Conservation (phyloP, 2,113 vertebrate species). For the Trogon melanurus region DNA sequence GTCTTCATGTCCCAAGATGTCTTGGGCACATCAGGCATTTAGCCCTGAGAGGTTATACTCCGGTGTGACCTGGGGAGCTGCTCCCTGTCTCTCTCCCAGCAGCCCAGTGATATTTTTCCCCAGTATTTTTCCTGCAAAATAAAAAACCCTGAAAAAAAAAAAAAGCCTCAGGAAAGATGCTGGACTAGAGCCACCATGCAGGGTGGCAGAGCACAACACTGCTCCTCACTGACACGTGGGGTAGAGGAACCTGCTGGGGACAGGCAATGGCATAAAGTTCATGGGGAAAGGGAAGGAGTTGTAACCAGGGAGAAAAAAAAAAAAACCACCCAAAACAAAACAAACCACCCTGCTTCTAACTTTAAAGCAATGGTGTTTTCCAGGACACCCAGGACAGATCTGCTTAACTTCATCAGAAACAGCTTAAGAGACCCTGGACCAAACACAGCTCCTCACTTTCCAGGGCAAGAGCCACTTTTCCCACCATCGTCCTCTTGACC, state of each 20-base stretch:
- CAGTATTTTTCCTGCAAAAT: constrained; percentile 38
- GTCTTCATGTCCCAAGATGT: background rate
- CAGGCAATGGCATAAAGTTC: background rate
- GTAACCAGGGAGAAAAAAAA: background rate
- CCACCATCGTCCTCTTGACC: too few relatives aligned
- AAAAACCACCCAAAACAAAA: background rate
- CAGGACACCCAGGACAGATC: background rate
- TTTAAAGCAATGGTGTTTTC: background rate
- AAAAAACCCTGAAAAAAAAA: background rate
- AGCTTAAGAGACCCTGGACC: background rate
- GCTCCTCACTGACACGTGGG: background rate
- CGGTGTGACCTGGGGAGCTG: background rate
- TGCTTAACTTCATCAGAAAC: background rate
- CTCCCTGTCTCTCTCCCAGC: background rate
- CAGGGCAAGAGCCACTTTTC: fast-evolving
- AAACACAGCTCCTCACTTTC: background rate
- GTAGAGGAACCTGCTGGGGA: background rate
- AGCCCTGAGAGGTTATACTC: background rate
- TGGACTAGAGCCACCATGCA: background rate
- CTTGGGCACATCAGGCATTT: background rate
- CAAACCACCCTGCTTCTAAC: background rate
- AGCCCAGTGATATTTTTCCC: background rate
- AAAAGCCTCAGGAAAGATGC: background rate
- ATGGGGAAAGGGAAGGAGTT: background rate
- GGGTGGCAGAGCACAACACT: background rate